phyloP scores from a whole-genome alignment of 2,888 invertebrate genomes.

The Megamerina dolium region DNA sequence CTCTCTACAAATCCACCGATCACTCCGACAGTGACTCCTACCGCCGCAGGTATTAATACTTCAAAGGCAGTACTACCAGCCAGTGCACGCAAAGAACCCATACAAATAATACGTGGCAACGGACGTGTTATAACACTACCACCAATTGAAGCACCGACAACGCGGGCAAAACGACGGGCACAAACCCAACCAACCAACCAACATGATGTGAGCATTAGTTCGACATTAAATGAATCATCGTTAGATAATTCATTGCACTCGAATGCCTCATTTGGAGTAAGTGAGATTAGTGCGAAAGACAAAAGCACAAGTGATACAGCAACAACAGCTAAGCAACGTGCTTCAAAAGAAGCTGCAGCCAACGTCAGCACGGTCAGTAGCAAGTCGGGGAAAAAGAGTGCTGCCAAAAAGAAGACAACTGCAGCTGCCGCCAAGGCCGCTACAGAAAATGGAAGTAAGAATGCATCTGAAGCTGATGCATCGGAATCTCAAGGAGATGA shows the following conservation, averaged over 20 bases:
- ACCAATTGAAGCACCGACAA: constrained; percentile 77
- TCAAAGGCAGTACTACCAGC: too few species aligned
- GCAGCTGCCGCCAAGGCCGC: constrained; percentile 18
- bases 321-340: constrained; percentile 12
- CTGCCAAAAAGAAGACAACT: constrained; percentile 26
- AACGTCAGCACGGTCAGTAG: constrained; percentile 6
- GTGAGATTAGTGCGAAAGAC: constrained; percentile 12
- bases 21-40: too few species aligned
- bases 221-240: constrained; percentile 23
- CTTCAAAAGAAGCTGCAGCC: constrained; percentile 18
- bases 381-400: neutral
- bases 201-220: constrained; percentile 15
- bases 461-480: constrained; percentile 31
- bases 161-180: constrained; percentile 64
- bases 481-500: constrained; percentile 63
- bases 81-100: constrained; percentile 50
- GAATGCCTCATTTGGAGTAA: constrained; percentile 23
- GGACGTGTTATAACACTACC: constrained; percentile 72
- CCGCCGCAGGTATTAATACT: too few species aligned
- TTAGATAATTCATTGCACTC: constrained; percentile 28
- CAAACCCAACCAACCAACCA: constrained; percentile 38
- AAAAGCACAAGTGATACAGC: constrained; percentile 17
- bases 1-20: too few species aligned
- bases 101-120: constrained; percentile 68
- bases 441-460: constrained; percentile 22